phyloP scores from a whole-genome alignment of 2,113 vertebrate species.

The Eulemur rufifrons region DNA sequence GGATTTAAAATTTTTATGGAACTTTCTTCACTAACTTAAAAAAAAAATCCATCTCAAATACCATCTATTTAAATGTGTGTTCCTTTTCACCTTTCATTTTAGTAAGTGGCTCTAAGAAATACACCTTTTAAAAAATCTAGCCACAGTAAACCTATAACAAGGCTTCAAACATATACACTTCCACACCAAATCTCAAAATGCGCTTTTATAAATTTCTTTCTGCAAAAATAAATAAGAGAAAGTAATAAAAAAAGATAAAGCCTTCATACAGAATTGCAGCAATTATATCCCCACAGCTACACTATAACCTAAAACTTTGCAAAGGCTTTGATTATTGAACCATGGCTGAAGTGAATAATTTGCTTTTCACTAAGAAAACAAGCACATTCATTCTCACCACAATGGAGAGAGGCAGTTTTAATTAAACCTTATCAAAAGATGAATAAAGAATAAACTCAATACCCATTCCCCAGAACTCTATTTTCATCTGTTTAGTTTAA shows the following conservation, averaged over 20 bases:
- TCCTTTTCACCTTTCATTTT: slow-evolving; percentile 16
- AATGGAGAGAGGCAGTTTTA: slow-evolving; percentile 95
- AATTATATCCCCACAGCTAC: slow-evolving; percentile 90
- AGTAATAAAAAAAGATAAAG: slow-evolving; percentile 86
- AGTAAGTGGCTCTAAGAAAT: slow-evolving; percentile 39
- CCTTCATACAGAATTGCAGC: slow-evolving; percentile 83
- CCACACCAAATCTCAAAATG: slow-evolving; percentile 74
- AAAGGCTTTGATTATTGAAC: slow-evolving; percentile 95
- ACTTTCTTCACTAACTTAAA: slow-evolving; percentile 56
- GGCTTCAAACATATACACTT: slow-evolving; percentile 53
- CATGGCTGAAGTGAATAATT: slow-evolving; percentile 94
- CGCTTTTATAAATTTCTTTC: slow-evolving; percentile 79
- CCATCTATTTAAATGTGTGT: slow-evolving; percentile 42
- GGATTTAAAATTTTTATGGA: slow-evolving; percentile 49
- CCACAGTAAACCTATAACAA: slow-evolving; percentile 37
- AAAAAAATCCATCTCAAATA: slow-evolving; percentile 49
- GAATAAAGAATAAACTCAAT: slow-evolving; percentile 94
- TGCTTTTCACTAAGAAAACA: slow-evolving; percentile 94
- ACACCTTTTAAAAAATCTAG: slow-evolving; percentile 25
- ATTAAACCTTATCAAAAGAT: slow-evolving; percentile 98
- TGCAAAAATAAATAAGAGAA: slow-evolving; percentile 81
- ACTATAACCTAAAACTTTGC: slow-evolving; percentile 91
- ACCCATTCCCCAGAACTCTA: slow-evolving; percentile 88
- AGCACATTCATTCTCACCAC: slow-evolving; percentile 94
- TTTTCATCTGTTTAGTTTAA: slow-evolving; percentile 92